Percentiles rank a stretch among this genome's conserved stretches.
Evolutionary conservation across 2,113 vertebrate species (phyloP).

Genomic region (Corythornis madagascariensis): DNA sequence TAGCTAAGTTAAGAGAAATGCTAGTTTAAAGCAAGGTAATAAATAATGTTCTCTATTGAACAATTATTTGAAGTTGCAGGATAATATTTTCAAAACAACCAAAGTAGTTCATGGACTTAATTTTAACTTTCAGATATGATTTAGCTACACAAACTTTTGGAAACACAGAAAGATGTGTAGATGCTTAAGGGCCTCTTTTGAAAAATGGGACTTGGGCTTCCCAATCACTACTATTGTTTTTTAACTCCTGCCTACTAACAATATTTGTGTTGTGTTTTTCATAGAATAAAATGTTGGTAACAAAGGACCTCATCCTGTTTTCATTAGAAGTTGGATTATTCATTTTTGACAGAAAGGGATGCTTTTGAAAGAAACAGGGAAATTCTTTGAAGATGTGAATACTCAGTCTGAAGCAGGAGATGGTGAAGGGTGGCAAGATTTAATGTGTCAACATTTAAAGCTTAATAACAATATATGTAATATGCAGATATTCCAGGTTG

Average conservation of each 20-base stretch:
- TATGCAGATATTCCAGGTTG: not conserved
- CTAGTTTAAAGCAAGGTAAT: not conserved
- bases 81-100: not conserved
- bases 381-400: not conserved
- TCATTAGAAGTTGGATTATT: not conserved
- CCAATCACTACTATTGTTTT: not conserved
- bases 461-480: not conserved
- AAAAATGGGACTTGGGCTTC: not conserved
- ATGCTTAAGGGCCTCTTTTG: not conserved
- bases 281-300: not conserved
- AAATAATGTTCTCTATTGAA: not conserved
- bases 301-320: not conserved
- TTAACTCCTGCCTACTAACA: not conserved
- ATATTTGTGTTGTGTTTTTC: not conserved
- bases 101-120: not conserved
- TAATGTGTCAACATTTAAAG: not conserved
- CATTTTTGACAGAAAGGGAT: not conserved
- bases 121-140: not conserved
- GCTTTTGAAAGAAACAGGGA: not conserved
- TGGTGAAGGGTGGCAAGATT: not conserved
- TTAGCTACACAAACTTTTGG: not conserved
- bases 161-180: not conserved
- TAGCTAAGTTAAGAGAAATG: not conserved
- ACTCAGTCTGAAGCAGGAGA: not conserved
- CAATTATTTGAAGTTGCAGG: not conserved